Evolutionary conservation across 2,888 invertebrate species (phyloP).

Genomic region (Brachylomia viminalis): DNA sequence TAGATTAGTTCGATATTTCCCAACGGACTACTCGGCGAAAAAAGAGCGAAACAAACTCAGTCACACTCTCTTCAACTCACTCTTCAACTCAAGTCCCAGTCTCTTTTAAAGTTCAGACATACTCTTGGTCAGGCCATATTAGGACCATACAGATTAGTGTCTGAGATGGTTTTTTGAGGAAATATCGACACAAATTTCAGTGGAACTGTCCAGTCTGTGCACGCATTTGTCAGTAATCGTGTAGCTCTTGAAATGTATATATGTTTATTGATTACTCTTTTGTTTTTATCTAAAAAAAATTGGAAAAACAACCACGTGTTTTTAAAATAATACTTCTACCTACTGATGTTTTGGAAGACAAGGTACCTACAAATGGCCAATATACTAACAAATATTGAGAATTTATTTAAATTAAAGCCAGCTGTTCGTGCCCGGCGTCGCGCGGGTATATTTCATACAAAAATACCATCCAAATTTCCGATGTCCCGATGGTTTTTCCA

Average conservation of each 20-base stretch:
- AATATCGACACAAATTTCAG: not conserved
- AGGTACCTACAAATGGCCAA: no score
- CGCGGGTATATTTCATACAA: no score
- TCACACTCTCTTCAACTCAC: no score
- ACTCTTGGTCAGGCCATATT: not conserved
- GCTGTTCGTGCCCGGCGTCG: no score
- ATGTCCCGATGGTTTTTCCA: no score
- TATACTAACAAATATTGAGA: no score
- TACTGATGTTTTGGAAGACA: no score
- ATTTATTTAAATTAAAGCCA: no score
- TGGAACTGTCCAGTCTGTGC: not conserved
- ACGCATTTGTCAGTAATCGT: not conserved
- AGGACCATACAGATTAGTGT: not conserved
- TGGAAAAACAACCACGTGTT: not conserved
- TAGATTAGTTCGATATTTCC: not conserved
- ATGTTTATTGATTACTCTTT: not conserved
- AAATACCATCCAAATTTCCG: no score
- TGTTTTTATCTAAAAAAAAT: not conserved
- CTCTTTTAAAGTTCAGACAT: not conserved
- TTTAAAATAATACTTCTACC: no score
- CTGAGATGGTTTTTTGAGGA: not conserved
- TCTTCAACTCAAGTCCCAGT: no score
- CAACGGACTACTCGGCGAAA: not conserved
- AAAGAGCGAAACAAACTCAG: no score
- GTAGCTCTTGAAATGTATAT: not conserved